phyloP scores from a whole-genome alignment of 2,888 invertebrate genomes.

The Oxystoma pomonae region DNA sequence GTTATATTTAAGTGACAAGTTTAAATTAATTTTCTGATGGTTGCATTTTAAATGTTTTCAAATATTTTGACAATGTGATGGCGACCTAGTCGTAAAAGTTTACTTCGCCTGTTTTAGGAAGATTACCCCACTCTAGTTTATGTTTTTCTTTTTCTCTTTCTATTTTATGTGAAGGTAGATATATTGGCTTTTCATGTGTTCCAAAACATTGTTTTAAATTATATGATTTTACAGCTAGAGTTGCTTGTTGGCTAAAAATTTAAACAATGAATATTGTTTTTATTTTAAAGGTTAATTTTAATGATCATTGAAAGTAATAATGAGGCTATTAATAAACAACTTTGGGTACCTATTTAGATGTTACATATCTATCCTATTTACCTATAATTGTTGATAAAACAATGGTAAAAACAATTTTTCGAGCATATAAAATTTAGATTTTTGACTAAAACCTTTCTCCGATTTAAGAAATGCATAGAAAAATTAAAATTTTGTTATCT shows the following conservation, averaged over 20 bases:
- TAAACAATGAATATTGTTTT: background rate
- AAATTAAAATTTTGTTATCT: too few relatives aligned
- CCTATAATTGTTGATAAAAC: too few relatives aligned
- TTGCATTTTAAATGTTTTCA: constrained; percentile 24
- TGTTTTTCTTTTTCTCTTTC: constrained; percentile 45
- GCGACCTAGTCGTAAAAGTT: constrained; percentile 35
- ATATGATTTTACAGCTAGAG: too few relatives aligned
- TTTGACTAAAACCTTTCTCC: too few relatives aligned
- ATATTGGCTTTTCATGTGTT: background rate
- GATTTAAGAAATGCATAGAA: too few relatives aligned
- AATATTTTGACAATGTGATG: constrained; percentile 25
- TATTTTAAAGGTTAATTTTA: background rate
- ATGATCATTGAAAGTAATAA: background rate
- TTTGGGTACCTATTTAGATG: too few relatives aligned
- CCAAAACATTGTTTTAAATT: background rate
- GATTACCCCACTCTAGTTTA: constrained; percentile 43
- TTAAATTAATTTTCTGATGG: background rate
- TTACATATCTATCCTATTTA: too few relatives aligned
- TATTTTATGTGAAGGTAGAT: constrained; percentile 31
- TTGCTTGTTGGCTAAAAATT: background rate
- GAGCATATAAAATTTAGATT: too few relatives aligned
- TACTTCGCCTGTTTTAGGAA: constrained; percentile 42
- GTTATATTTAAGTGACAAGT: too few relatives aligned
- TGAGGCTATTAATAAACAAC: background rate
- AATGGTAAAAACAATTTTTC: too few relatives aligned